Evolutionary conservation across 2,888 invertebrate species (phyloP).

Genomic region (Graphium colonna): DNA sequence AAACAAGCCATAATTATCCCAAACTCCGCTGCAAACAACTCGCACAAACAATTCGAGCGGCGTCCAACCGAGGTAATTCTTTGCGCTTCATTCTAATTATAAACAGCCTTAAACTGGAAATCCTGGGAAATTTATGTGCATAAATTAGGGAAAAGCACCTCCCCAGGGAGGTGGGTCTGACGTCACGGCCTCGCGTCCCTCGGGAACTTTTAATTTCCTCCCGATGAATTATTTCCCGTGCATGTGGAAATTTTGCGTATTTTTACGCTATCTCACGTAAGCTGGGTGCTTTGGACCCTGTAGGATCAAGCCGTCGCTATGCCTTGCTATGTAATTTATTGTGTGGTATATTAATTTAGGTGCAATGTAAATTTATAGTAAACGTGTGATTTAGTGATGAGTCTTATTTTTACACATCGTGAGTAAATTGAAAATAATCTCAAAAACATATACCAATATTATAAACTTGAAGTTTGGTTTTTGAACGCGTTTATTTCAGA

Average conservation of each 20-base stretch:
- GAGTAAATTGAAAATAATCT: too few species aligned
- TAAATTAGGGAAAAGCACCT: constrained; percentile 18
- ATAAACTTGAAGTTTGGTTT: too few species aligned
- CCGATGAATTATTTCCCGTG: constrained; percentile 16
- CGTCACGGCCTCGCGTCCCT: constrained; percentile 19
- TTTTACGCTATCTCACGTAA: constrained; percentile 3
- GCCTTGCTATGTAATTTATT: neutral
- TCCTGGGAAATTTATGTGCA: constrained; percentile 20
- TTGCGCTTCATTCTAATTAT: constrained; percentile 18
- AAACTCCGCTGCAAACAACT: neutral
- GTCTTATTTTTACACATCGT: too few species aligned
- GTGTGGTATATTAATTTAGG: neutral
- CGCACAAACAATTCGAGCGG: neutral
- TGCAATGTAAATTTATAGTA: neutral
- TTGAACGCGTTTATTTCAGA: too few species aligned
- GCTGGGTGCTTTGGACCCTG: neutral
- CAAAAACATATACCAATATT: too few species aligned
- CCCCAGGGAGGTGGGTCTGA: constrained; percentile 9
- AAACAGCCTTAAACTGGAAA: constrained; percentile 19
- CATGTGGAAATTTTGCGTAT: constrained; percentile 15
- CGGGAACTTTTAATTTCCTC: constrained; percentile 21
- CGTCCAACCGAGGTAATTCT: constrained; percentile 1
- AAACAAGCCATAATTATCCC: neutral
- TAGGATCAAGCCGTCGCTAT: neutral
- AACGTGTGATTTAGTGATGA: too few species aligned